Evolutionary conservation across 2,113 vertebrate species (phyloP).

Genomic region (Tragelaphus buxtoni): DNA sequence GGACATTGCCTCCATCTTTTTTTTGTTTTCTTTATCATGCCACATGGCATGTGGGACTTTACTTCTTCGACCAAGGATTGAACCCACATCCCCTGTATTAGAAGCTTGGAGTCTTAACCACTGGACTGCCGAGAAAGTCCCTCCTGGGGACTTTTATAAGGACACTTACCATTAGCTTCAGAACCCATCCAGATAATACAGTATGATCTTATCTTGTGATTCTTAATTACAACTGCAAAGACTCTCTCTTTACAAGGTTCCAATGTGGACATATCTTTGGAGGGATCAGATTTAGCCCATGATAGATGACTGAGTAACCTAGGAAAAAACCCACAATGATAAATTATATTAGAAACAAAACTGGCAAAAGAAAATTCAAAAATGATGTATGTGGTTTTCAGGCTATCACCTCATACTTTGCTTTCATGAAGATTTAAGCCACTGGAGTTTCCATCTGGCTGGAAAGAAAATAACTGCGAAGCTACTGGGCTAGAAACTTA

Average conservation of each 20-base stretch:
- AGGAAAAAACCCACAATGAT: not conserved
- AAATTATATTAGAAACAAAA: conserved; percentile 13
- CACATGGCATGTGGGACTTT: not conserved
- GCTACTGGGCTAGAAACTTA: conserved; percentile 30
- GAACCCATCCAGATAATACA: not conserved
- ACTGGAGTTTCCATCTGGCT: conserved; percentile 30
- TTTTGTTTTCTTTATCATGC: not conserved
- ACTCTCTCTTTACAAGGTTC: not conserved
- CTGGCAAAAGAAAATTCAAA: conserved; percentile 11
- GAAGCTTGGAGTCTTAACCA: not conserved
- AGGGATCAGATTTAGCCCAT: not conserved
- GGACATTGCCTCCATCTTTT: too few relatives aligned
- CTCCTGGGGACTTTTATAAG: not conserved
- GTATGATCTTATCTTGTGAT: not conserved
- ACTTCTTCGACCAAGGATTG: not conserved
- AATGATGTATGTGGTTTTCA: conserved; percentile 24
- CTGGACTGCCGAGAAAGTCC: not conserved
- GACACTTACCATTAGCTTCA: not conserved
- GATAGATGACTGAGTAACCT: not conserved
- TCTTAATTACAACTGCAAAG: not conserved
- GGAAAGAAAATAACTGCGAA: conserved; percentile 34
- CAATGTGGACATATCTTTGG: not conserved
- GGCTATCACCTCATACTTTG: not conserved
- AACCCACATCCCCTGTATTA: not conserved
- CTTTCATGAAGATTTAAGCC: conserved; percentile 29